Conservation (phyloP, 1,140 invertebrate species). For the Solenopsis invicta region DNA sequence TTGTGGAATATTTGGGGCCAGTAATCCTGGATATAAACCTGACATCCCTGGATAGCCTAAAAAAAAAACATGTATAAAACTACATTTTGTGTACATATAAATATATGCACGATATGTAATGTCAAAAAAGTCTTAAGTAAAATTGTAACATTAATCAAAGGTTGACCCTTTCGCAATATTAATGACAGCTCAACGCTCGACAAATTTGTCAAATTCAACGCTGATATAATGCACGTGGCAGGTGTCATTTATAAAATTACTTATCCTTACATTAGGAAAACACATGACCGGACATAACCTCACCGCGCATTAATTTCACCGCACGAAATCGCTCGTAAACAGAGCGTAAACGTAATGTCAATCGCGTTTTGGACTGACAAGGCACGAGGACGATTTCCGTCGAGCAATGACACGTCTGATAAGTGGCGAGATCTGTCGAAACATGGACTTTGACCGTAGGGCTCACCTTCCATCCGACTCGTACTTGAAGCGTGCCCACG, state of each 20-base stretch:
- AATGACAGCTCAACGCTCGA: neutral
- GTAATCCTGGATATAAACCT: conserved; percentile 78
- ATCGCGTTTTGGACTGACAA: neutral
- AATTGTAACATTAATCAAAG: neutral
- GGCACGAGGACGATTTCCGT: neutral
- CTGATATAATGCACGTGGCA: neutral
- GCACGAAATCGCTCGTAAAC: neutral
- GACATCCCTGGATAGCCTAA: conserved; percentile 79
- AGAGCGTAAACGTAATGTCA: neutral
- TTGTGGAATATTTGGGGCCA: conserved; percentile 81
- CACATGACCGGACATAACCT: conserved; percentile 39
- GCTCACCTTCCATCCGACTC: conserved; percentile 78
- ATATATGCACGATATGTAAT: too few species aligned
- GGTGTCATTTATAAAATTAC: neutral
- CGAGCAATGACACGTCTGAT: conserved; percentile 27
- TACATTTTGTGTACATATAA: neutral
- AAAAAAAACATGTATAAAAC: conserved; percentile 65
- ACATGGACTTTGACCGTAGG: neutral
- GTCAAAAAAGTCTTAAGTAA: neutral
- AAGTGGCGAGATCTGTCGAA: conserved; percentile 26
- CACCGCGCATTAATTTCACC: neutral
- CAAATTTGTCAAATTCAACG: neutral
- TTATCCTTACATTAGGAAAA: conserved; percentile 1
- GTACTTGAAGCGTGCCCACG: conserved; percentile 72
- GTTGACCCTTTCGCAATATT: neutral